Conservation (phyloP, 2,888 invertebrate genomes). For the Sepioteuthis lessoniana region DNA sequence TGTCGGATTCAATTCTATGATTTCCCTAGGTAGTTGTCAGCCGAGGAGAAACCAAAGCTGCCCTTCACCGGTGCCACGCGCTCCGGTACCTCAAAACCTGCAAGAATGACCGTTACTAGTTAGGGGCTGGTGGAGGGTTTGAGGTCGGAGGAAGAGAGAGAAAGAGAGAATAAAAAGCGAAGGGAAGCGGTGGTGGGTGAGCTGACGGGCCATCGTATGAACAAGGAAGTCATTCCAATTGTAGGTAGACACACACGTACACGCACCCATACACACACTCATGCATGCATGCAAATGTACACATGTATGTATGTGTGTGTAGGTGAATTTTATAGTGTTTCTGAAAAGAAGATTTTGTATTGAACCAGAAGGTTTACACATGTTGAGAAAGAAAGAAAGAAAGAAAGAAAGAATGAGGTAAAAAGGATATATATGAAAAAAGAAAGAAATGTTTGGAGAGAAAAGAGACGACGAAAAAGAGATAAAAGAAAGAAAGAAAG, state of each 20-base stretch:
- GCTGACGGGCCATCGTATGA: neutral
- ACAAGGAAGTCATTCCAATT: neutral
- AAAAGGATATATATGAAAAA: too few species aligned
- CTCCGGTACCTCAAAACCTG: neutral
- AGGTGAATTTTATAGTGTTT: neutral
- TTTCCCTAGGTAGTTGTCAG: slow-evolving; percentile 3
- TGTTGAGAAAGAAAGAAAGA: neutral
- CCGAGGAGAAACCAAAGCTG: slow-evolving; percentile 13
- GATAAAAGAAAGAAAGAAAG: too few species aligned
- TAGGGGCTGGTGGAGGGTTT: neutral
- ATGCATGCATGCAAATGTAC: too few species aligned
- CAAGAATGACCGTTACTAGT: slow-evolving; percentile 33
- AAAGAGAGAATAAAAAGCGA: too few species aligned
- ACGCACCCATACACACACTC: too few species aligned
- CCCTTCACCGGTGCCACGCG: neutral
- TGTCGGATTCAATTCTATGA: slow-evolving; percentile 33
- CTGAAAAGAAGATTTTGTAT: neutral
- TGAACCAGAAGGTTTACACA: neutral
- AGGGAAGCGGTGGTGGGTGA: neutral
- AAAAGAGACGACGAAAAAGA: too few species aligned
- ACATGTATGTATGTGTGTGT: too few species aligned
- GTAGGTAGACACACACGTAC: neutral
- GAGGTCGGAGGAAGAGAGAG: neutral
- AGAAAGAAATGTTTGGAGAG: too few species aligned
- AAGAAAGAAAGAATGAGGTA: neutral